A percentile compares a stretch with the other conserved stretches of the same genome.
Conservation (phyloP, 2,888 invertebrate species). For the Biston betularia region DNA sequence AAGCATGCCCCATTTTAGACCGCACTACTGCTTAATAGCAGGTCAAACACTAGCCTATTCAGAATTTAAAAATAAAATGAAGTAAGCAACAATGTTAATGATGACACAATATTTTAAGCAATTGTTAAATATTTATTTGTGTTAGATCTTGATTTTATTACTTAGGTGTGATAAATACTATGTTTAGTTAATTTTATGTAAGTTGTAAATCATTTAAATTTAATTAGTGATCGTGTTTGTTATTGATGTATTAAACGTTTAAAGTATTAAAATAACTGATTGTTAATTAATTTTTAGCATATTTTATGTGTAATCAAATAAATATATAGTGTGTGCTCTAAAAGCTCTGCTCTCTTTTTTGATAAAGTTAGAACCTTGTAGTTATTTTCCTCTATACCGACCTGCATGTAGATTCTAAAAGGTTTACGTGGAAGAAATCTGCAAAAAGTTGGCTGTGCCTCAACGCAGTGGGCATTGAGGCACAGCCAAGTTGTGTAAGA, state of each 20-base stretch:
- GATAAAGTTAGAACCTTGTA: not conserved
- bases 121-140: not conserved
- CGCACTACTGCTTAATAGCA: too few species aligned
- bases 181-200: not conserved
- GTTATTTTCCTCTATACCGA: not conserved
- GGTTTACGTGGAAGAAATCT: too few species aligned
- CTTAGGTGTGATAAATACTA: not conserved
- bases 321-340: not conserved
- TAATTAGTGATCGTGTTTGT: conserved; percentile 2
- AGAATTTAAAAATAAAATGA: too few species aligned
- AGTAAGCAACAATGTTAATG: not conserved
- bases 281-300: not conserved
- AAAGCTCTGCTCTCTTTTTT: not conserved
- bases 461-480: too few species aligned
- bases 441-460: too few species aligned
- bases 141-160: not conserved
- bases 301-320: conserved; percentile 5
- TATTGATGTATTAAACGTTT: not conserved
- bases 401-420: too few species aligned
- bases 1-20: too few species aligned
- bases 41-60: too few species aligned
- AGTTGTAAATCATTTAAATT: not conserved
- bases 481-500: not conserved
- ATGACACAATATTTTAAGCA: not conserved
- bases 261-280: not conserved